Base-by-base conservation (phyloP, 2,888 invertebrate genomes). In the Pimpla rufipes region DNA sequence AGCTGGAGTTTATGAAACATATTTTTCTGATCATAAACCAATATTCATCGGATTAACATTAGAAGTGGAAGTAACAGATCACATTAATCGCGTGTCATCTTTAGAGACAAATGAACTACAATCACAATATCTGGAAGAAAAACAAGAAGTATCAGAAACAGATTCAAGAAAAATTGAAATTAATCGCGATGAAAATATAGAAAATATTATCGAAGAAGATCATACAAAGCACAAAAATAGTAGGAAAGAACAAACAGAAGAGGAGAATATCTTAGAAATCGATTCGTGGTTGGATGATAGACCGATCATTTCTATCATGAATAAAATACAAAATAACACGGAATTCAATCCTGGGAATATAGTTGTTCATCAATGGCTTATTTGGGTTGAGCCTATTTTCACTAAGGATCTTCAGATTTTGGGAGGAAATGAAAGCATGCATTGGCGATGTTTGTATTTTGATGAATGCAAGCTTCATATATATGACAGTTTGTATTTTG, bases 1-100 rank as follows among this genome's bases (percentile, higher is more conserved):
- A 50, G 42, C 71, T 50, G 76, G 81, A 16, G 70, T 45, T 52
- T 68, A 81, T 37, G 81, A 75, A 70, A 70, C 81, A n/a, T 81
- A 75, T 42, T 75, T n/a, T n/a, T n/a, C n/a, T n/a, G n/a, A n/a
- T n/a, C n/a, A n/a, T n/a, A n/a, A n/a, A n/a, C n/a, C n/a, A 75
- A 70, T 81, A 62, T 81, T 81, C 16, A 81, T 81, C 52, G 75
- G 79, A 18, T 37, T 79, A 47, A n/a, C 21, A 66, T 11, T 21
- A 66, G 21, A 42, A 45, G 2, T 64, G 11, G 18, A 66, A 45
- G n/a, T 62, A 16, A 62, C 62, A 37, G 7, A 35, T 62, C n/a
- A 62, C 37, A 13, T 37, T 62, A 35, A n/a, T 7, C 21, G 18
- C 4, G 10, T 7, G 10, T 52, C 52, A 52, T 52, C 29, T 35